Percentiles rank a stretch among this genome's conserved stretches.
Conservation (phyloP, 2,113 vertebrate species). For the Anhinga rufa region DNA sequence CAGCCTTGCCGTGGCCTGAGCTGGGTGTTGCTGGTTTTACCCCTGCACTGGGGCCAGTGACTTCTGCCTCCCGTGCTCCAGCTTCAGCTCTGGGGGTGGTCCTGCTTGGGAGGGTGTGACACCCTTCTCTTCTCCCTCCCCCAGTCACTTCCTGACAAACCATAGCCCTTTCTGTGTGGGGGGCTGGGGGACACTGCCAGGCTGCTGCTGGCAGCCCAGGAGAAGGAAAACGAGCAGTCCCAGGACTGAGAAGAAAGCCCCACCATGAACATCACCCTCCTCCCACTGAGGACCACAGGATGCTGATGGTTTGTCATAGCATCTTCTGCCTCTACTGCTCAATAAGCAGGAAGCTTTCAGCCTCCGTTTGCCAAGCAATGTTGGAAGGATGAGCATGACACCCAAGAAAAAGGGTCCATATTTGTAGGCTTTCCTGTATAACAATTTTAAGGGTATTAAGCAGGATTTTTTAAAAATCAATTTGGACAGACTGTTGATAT, state of each 20-base stretch:
- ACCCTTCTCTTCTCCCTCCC: background rate
- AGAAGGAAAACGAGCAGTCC: background rate
- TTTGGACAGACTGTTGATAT: background rate
- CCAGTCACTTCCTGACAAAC: background rate
- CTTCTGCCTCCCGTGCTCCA: background rate
- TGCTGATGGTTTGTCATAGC: background rate
- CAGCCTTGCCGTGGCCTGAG: fast-evolving
- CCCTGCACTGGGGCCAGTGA: fast-evolving
- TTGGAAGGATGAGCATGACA: background rate
- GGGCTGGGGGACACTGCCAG: no score
- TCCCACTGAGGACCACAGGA: background rate
- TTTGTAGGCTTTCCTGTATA: background rate
- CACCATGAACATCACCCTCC: fast-evolving
- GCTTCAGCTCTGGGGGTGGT: background rate
- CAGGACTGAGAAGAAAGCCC: background rate
- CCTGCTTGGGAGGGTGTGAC: background rate
- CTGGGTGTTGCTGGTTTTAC: background rate
- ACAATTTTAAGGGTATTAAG: background rate
- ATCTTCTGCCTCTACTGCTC: background rate
- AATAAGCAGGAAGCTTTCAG: background rate
- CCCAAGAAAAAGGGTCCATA: background rate
- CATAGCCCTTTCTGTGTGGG: background rate
- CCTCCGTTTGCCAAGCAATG: fast-evolving
- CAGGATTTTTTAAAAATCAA: fast-evolving
- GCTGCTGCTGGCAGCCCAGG: background rate